A percentile compares a stretch with the other conserved stretches of the same genome.
Conservation (phyloP, 1,140 invertebrate genomes). For the Rhopalosiphum maidis region DNA sequence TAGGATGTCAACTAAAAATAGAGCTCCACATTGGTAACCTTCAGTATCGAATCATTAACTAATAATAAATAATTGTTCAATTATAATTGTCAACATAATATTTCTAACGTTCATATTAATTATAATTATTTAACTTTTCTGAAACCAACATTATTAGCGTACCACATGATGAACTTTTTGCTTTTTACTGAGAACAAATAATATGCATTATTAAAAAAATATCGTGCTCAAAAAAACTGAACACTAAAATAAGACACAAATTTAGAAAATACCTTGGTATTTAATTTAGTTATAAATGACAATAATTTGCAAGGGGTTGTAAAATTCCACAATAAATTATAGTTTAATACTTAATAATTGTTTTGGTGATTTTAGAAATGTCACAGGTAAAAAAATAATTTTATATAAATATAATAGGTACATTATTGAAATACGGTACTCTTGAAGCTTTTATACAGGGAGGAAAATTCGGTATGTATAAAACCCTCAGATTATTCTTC, state of each 20-base stretch:
- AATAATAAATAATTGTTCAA: no score
- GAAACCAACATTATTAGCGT: neutral
- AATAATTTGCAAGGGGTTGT: neutral
- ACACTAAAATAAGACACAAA: neutral
- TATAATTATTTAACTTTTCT: neutral
- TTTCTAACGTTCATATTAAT: neutral
- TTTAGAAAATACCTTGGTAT: neutral
- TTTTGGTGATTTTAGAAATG: neutral
- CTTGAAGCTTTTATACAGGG: neutral
- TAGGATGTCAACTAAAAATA: no score
- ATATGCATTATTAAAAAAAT: neutral
- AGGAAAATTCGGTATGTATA: no score
- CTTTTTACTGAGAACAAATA: neutral
- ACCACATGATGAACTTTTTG: neutral
- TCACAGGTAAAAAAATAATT: neutral
- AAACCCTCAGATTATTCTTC: no score
- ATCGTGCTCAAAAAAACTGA: neutral
- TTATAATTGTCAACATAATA: no score
- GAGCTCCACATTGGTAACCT: no score
- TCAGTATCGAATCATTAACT: no score
- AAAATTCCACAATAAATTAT: neutral
- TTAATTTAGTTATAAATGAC: neutral
- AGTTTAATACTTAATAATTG: no score
- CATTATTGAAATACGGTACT: neutral
- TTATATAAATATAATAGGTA: no score